Conservation (phyloP, 2,113 vertebrate genomes). For the Mus spicilegus region DNA sequence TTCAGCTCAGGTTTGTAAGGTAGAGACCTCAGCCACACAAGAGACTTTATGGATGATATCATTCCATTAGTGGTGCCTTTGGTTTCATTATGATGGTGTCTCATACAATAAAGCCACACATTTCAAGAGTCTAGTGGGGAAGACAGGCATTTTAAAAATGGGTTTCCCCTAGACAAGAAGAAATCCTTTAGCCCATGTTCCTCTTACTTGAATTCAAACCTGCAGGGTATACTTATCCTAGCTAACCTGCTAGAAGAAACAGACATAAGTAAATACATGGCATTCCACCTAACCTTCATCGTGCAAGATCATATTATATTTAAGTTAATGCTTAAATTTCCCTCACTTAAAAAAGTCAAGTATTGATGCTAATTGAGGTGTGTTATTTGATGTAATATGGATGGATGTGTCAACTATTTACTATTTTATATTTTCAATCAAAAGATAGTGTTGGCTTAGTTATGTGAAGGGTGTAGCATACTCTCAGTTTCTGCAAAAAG, state of each 20-base stretch:
- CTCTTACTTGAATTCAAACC: conserved; percentile 47
- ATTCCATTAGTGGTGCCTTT: conserved; percentile 54
- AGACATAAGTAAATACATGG: not conserved
- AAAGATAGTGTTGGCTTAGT: not conserved
- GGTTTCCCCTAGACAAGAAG: not conserved
- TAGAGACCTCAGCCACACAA: conserved; percentile 45
- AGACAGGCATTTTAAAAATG: not conserved
- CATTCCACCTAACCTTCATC: not conserved
- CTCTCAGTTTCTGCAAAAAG: not conserved
- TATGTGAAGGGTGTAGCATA: not conserved
- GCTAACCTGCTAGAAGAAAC: not conserved
- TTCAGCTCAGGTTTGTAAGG: conserved; percentile 61
- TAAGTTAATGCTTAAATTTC: not conserved
- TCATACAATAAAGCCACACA: conserved; percentile 41
- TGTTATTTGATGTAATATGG: not conserved
- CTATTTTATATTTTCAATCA: not conserved
- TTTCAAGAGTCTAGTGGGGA: not conserved
- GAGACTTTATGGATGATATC: conserved; percentile 48
- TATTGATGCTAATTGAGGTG: not conserved
- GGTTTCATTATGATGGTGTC: conserved; percentile 48
- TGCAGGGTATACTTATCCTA: not conserved
- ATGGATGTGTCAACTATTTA: not conserved
- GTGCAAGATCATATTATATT: not conserved
- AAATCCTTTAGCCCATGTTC: not conserved
- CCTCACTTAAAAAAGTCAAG: not conserved